Conservation (phyloP, 2,888 invertebrate species). For the Pyrgus malvae region DNA sequence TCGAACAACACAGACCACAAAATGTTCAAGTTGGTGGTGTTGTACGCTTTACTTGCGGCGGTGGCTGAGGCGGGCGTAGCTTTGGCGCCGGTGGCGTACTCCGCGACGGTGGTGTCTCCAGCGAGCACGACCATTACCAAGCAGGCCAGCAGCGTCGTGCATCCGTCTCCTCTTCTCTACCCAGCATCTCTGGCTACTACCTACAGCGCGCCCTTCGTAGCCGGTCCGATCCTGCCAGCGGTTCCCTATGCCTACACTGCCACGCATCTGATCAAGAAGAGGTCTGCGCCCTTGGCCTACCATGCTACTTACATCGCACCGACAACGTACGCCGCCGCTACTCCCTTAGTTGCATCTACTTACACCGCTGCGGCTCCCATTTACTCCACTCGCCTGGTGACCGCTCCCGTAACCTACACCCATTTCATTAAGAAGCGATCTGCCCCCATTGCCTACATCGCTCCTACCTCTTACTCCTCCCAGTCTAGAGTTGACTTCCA, state of each 20-base stretch:
- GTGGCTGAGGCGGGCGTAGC: constrained; percentile 61
- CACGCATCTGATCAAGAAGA: constrained; percentile 58
- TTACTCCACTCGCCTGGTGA: constrained; percentile 46
- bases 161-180: constrained; percentile 61
- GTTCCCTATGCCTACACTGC: constrained; percentile 40
- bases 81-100: constrained; percentile 45
- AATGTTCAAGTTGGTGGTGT: constrained; percentile 80
- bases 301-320: constrained; percentile 39
- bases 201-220: constrained; percentile 33
- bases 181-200: constrained; percentile 34
- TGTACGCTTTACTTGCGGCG: constrained; percentile 82
- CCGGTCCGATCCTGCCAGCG: constrained; percentile 36
- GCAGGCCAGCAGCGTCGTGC: constrained; percentile 69
- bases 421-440: constrained; percentile 20
- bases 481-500: constrained; percentile 52
- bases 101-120: constrained; percentile 49
- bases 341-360: constrained; percentile 3
- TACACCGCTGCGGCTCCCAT: constrained; percentile 37
- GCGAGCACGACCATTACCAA: constrained; percentile 58
- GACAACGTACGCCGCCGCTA: constrained; percentile 39
- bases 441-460: constrained; percentile 41
- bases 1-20: constrained; percentile 71
- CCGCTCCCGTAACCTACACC: constrained; percentile 43
- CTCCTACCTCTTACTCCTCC: constrained; percentile 49
- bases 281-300: constrained; percentile 41